Evolutionary conservation across 2,888 invertebrate genomes (phyloP), one percentile per base, ranked within the genome.

Genomic region (Ectropis crepuscularia): DNA sequence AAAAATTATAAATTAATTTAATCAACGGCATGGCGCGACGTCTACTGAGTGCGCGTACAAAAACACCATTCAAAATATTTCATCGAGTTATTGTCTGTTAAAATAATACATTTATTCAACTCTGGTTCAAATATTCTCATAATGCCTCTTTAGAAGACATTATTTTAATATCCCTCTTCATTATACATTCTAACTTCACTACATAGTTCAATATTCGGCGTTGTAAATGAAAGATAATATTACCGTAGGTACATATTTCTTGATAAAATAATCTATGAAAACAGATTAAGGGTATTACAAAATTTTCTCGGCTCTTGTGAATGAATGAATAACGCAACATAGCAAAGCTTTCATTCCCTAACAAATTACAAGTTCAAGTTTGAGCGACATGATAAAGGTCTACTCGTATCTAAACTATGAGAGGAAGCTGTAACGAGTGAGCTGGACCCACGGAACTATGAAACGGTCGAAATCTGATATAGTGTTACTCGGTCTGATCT

Each of bases 261-360:
- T 0, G n/a, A 10, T 51, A 41, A 41, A 7, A 10, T 51, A 41
- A 41, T 51, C 51, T 42, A 16, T 51, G 50, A 51, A 46, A 9
- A 54, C 10, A 46, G 45, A 46, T 45, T 54, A 54, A 38, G 16
- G 36, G 10, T 46, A 46, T 46, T 38, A 46, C 12, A 38, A 45
- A 54, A 12, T 37, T 38, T 12, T 54, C 54, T 46, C 61, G 61
- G 50, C 43, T 10, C 53, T 51, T 11, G 28, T 28, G 46, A 58
- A 61, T 68, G 48, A n/a, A 61, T 45, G 51, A 60, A 59, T 41
- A 36, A 50, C 37, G 11, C 55, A 50, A 50, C 58, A 65, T 58
- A 6, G 6, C 28, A 49, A 39, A 46, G 10, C 53, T 53, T 48
- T 51, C 51, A 48, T 38, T 51, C 38, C 38, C 37, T 57, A 41